Evolutionary conservation across 1,140 invertebrate species (phyloP).

Genomic region (Lethocerus indicus): DNA sequence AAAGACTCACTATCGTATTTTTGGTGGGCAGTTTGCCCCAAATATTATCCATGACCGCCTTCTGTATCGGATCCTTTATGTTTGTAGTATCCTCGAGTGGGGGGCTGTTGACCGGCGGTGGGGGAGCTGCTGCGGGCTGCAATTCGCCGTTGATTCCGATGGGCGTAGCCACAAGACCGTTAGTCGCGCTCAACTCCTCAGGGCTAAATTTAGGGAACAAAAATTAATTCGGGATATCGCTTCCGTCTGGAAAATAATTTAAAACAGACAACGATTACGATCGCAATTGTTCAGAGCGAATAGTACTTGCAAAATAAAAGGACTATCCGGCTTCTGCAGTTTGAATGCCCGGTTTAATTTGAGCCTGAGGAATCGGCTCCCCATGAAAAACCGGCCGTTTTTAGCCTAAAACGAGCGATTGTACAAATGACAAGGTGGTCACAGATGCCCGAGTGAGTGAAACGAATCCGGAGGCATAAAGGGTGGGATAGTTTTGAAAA

Average conservation of each 20-base stretch:
- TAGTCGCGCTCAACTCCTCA: conserved; percentile 9
- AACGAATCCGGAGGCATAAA: too few relatives aligned
- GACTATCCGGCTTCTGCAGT: not conserved
- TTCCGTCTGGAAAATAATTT: not conserved
- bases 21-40: conserved; percentile 31
- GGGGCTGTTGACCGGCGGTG: not conserved
- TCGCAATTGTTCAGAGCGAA: not conserved
- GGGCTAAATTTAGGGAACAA: conserved; percentile 9
- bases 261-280: not conserved
- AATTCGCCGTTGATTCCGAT: not conserved
- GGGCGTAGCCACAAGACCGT: conserved; percentile 7
- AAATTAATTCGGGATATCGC: not conserved
- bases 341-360: not conserved
- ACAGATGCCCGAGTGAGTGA: too few relatives aligned
- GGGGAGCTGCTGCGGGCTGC: not conserved
- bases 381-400: too few relatives aligned
- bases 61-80: conserved; percentile 28
- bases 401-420: too few relatives aligned
- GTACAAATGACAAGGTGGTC: too few relatives aligned
- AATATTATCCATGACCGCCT: conserved; percentile 33
- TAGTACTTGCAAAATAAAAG: not conserved
- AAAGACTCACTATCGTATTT: conserved; percentile 25
- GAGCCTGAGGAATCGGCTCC: too few relatives aligned
- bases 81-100: conserved; percentile 2
- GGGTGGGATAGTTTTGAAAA: too few relatives aligned